A percentile compares a stretch with the other conserved stretches of the same genome.
Evolutionary conservation across 2,797 vertebrate species (phyloP).

Genomic region (Choloepus didactylus): DNA sequence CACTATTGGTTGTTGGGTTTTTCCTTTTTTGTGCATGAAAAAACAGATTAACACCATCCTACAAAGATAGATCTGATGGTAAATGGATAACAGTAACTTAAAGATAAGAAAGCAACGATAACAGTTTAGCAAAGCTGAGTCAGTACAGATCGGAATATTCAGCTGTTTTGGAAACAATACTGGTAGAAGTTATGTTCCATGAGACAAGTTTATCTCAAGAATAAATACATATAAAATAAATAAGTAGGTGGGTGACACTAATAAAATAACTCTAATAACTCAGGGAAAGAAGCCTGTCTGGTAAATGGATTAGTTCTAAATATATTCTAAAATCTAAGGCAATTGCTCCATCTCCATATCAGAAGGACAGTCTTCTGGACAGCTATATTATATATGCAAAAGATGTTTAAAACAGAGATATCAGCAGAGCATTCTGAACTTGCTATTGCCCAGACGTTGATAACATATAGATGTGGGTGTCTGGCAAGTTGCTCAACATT

Average conservation of each 20-base stretch:
- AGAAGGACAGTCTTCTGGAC: not conserved
- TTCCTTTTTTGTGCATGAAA: not conserved
- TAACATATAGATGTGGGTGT: not conserved
- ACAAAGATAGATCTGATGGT: not conserved
- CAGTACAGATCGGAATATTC: not conserved
- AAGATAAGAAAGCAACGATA: not conserved
- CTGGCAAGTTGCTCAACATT: not conserved
- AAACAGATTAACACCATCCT: not conserved
- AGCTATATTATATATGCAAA: not conserved
- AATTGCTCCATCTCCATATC: not conserved
- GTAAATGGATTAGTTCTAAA: not conserved
- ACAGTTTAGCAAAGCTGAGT: not conserved
- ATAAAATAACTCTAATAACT: not conserved
- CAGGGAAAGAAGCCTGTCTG: not conserved
- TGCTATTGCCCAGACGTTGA: not conserved
- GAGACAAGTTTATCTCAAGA: not conserved
- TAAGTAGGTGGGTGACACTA: not conserved
- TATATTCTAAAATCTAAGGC: not conserved
- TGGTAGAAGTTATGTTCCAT: not conserved
- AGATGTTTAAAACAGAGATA: not conserved
- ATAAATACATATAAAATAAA: slow-evolving; percentile 32
- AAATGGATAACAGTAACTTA: not conserved
- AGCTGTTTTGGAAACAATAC: not conserved
- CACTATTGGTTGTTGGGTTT: not conserved
- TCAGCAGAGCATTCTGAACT: not conserved